Percentiles rank a stretch among this genome's conserved stretches.
These are phyloP conservation scores for Pseudomyrmex pallidus DNA, from an alignment of 1,140 invertebrate species.

Conservation along the genomic window DNA sequence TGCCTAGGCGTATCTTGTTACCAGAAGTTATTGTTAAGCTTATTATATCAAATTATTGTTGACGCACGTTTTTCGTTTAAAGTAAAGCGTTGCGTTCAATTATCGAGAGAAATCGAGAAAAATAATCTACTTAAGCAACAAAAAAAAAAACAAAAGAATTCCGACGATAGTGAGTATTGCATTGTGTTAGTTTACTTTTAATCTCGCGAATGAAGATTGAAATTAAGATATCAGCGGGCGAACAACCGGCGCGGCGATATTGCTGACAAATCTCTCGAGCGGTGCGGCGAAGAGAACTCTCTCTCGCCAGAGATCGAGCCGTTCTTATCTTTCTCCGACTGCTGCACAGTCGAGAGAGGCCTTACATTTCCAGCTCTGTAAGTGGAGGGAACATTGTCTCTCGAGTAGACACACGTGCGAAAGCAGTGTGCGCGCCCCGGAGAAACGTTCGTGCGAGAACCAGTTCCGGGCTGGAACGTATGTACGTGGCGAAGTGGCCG, in stretches of 20 bases:
- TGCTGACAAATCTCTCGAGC: not conserved
- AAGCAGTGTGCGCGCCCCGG: conserved; percentile 47
- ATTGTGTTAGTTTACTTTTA: no score
- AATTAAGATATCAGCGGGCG: conserved; percentile 11
- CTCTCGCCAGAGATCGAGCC: conserved; percentile 16
- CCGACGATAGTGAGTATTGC: no score
- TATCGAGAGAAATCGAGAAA: no score
- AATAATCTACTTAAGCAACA: no score
- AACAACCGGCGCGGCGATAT: not conserved
- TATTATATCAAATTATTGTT: not conserved
- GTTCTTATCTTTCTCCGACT: conserved; percentile 32
- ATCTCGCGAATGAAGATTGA: conserved; percentile 8
- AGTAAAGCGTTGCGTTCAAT: no score
- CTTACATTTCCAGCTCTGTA: conserved; percentile 44
- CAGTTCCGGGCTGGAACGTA: conserved; percentile 27
- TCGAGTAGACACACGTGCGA: conserved; percentile 54
- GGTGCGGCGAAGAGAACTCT: not conserved
- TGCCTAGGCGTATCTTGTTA: not conserved
- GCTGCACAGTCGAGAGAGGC: conserved; percentile 23
- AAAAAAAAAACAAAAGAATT: no score
- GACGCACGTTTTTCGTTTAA: not conserved
- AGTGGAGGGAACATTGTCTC: conserved; percentile 52
- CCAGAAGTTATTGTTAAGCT: not conserved
- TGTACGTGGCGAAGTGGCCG: conserved; percentile 55
- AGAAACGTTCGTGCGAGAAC: conserved; percentile 48